phyloP scores from a whole-genome alignment of 2,797 vertebrate species.

The Falco columbarius region DNA sequence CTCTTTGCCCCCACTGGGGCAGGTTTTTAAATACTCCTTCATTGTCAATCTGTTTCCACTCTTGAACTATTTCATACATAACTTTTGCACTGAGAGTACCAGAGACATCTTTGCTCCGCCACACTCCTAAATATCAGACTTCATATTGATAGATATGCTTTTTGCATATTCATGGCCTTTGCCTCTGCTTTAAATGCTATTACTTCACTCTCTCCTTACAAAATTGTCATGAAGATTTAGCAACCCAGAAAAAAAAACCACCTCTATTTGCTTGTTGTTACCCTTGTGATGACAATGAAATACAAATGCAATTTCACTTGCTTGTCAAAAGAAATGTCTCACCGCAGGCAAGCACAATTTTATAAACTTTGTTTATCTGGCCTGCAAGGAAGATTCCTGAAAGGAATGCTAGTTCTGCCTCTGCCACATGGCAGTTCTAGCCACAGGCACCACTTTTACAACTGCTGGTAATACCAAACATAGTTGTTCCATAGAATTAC shows the following conservation, averaged over 20 bases:
- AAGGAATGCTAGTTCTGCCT: neutral
- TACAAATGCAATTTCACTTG: neutral
- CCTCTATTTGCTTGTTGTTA: neutral
- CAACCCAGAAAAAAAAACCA: neutral
- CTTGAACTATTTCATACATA: slow-evolving; percentile 55
- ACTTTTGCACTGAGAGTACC: slow-evolving; percentile 62
- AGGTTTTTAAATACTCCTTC: slow-evolving; percentile 62
- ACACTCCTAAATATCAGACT: slow-evolving; percentile 53
- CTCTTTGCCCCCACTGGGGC: neutral
- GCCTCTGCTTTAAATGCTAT: neutral
- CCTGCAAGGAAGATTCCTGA: neutral
- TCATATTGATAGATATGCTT: slow-evolving; percentile 55
- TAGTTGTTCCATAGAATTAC: neutral
- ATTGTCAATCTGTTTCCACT: slow-evolving; percentile 58
- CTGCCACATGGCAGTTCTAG: neutral
- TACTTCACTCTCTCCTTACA: neutral
- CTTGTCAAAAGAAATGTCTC: neutral
- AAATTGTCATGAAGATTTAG: slow-evolving; percentile 15
- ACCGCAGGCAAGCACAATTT: neutral
- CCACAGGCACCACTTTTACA: neutral
- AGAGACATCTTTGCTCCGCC: slow-evolving; percentile 38
- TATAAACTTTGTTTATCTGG: neutral
- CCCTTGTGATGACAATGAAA: neutral
- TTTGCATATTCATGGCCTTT: slow-evolving; percentile 65
- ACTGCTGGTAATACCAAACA: neutral